A percentile compares a stretch with the other conserved stretches of the same genome.
These are phyloP conservation scores for Prionailurus viverrinus DNA, from an alignment of 2,113 vertebrate genomes.

Conservation along the genomic window DNA sequence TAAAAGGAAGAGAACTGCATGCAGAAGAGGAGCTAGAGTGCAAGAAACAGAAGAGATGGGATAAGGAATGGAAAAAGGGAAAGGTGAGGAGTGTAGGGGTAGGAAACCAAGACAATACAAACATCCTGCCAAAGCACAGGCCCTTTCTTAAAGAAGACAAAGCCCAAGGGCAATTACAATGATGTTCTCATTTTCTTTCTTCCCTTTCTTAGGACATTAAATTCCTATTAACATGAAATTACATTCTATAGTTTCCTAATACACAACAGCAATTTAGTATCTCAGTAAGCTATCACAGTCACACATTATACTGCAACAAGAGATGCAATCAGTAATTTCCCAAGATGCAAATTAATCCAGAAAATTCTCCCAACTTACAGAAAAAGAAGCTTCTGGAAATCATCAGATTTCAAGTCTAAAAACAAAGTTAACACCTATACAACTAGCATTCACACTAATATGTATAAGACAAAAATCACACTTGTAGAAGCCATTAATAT, in stretches of 20 bases:
- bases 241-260: background rate
- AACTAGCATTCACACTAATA: background rate
- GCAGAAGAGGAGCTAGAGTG: background rate
- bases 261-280: slow-evolving; percentile 34
- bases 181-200: slow-evolving; percentile 33
- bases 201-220: background rate
- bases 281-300: slow-evolving; percentile 21
- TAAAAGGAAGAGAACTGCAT: background rate
- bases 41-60: background rate
- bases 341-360: slow-evolving; percentile 40
- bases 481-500: background rate
- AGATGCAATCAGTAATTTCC: background rate
- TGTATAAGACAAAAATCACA: background rate
- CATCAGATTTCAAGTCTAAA: slow-evolving; percentile 35
- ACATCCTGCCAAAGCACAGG: background rate
- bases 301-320: background rate
- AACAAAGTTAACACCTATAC: slow-evolving; percentile 20
- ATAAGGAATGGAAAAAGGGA: background rate
- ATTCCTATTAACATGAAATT: slow-evolving; percentile 21
- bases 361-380: slow-evolving; percentile 40
- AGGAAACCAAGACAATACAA: background rate
- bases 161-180: slow-evolving; percentile 13
- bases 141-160: background rate
- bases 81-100: background rate
- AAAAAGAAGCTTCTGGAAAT: slow-evolving; percentile 11